These are phyloP conservation scores for Amyelois transitella DNA, from an alignment of 1,140 invertebrate genomes.

Conservation along the genomic window DNA sequence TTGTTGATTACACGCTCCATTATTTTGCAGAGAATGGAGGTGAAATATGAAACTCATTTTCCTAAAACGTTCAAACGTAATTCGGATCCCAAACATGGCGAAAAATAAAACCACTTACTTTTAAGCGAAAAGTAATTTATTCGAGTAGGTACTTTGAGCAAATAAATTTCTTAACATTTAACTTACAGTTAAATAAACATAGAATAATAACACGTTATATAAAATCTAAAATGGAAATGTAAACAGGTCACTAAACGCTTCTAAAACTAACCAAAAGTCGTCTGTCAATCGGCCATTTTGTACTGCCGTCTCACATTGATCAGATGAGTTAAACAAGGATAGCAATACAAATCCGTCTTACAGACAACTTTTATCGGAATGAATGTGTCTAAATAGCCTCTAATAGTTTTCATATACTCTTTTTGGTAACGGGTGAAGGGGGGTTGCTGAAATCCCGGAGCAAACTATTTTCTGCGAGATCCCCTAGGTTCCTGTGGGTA, in stretches of 20 bases:
- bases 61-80: too few species aligned
- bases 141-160: slow-evolving; percentile 59
- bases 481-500: slow-evolving; percentile 35
- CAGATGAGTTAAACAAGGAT: too few species aligned
- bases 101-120: not conserved
- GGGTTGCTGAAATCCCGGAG: slow-evolving; percentile 47
- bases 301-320: too few species aligned
- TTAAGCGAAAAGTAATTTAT: slow-evolving; percentile 34
- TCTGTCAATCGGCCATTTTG: too few species aligned
- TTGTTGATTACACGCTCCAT: too few species aligned
- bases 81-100: too few species aligned
- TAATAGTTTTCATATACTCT: slow-evolving; percentile 48
- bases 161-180: slow-evolving; percentile 63
- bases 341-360: slow-evolving; percentile 37
- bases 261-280: too few species aligned
- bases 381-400: slow-evolving; percentile 40
- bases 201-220: slow-evolving; percentile 72
- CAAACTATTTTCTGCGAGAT: slow-evolving; percentile 32
- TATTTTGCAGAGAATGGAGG: too few species aligned
- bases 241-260: slow-evolving; percentile 52
- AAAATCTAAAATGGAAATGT: slow-evolving; percentile 72
- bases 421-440: slow-evolving; percentile 49
- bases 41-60: too few species aligned
- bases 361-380: too few species aligned
- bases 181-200: slow-evolving; percentile 61